A percentile compares a stretch with the other conserved stretches of the same genome.
Evolutionary conservation across 1,140 invertebrate genomes (phyloP).

Genomic region (Papilio polyxenes): DNA sequence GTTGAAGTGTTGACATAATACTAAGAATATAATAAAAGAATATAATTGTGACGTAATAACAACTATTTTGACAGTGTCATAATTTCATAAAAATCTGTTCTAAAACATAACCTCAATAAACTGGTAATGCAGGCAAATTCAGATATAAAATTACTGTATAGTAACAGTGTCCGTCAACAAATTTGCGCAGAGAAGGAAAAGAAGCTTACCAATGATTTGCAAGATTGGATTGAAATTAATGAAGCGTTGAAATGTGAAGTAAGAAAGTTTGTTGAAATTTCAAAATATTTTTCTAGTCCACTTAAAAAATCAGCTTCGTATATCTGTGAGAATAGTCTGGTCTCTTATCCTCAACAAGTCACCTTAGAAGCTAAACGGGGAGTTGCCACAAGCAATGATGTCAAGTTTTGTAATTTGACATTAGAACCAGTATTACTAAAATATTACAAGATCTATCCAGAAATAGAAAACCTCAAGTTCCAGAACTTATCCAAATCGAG

Average conservation of each 20-base stretch:
- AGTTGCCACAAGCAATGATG: conserved; percentile 55
- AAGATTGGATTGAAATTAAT: conserved; percentile 40
- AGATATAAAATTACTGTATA: conserved; percentile 5
- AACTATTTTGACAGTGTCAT: neutral
- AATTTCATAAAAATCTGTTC: neutral
- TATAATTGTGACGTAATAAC: no score
- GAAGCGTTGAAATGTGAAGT: conserved; percentile 59
- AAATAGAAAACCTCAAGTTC: conserved; percentile 68
- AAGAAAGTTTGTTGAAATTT: conserved; percentile 70
- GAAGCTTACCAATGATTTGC: conserved; percentile 42
- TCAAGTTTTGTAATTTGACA: conserved; percentile 65
- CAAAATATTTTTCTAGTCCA: conserved; percentile 72
- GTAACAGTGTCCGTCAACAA: neutral
- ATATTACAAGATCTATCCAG: conserved; percentile 64
- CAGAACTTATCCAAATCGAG: conserved; percentile 65
- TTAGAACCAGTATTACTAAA: conserved; percentile 64
- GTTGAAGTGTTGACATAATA: neutral
- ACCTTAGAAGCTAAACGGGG: conserved; percentile 62
- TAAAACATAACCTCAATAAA: conserved; percentile 4
- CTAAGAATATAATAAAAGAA: no score
- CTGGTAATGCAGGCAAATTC: conserved; percentile 2
- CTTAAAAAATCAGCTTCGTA: conserved; percentile 68
- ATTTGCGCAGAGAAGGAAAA: conserved; percentile 39
- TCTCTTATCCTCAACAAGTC: conserved; percentile 62
- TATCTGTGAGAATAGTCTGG: conserved; percentile 61